Evolutionary conservation across 2,888 invertebrate genomes (phyloP), one percentile per base, ranked within the genome.

Genomic region (Horisme vitalbata): DNA sequence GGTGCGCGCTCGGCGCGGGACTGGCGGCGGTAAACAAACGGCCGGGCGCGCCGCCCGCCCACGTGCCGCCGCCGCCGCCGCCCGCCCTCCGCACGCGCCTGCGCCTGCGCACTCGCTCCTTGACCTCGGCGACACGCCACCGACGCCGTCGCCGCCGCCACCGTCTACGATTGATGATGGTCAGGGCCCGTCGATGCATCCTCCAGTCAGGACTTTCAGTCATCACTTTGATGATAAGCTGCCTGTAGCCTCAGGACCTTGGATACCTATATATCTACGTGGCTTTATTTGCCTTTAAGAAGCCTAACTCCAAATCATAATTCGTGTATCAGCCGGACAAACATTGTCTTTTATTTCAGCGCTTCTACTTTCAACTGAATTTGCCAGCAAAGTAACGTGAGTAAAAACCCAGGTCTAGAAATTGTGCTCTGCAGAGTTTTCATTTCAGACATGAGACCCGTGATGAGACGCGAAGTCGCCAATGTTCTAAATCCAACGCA

Each of bases 121-220:
- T 79, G 75, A 74, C 75, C 78, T 75, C 71, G 68, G 63, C 57
- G 69, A 66, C 71, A 68, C 62, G 61, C 65, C 63, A n/a, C n/a
- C n/a, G n/a, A n/a, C n/a, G n/a, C n/a, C n/a, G n/a, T n/a, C n/a
- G n/a, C n/a, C n/a, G n/a, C n/a, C n/a, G n/a, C n/a, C n/a, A 63
- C 57, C 71, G 61, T 61, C 67, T 61, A 60, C 68, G 59, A 66
- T 67, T 71, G 71, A 67, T 63, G 72, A 67, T 71, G 75, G 70
- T 76, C 73, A 71, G 66, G 67, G 66, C 59, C 14, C 39, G 23
- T 4, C 32, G 31, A 27, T 38, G 39, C 52, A 18, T 2, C 34
- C 33, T 26, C 26, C 26, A 11, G 15, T 10, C 24, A 4, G 4
- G 11, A 8, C n/a, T 4, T 9, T 23, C 1, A 23, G 23, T 4